Percentiles rank a stretch among this genome's conserved stretches.
These are phyloP conservation scores for Petrocephalus zakoni DNA, from an alignment of 2,113 vertebrate genomes.

Conservation along the genomic window DNA sequence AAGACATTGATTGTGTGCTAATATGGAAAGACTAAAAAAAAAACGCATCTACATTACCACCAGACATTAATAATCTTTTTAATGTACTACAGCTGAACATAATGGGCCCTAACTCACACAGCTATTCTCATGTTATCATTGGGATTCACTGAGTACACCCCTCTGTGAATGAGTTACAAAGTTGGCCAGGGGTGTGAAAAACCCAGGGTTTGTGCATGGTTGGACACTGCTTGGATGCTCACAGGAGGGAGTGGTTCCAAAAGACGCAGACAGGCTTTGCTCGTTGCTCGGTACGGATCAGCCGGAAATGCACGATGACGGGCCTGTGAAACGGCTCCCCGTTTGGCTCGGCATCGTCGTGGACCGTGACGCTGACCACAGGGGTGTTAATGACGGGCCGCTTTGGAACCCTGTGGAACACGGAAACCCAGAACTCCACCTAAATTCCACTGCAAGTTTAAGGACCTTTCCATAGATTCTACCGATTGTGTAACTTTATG, in stretches of 20 bases:
- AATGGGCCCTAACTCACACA: too few relatives aligned
- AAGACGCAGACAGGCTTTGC: constrained; percentile 94
- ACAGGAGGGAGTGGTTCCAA: constrained; percentile 92
- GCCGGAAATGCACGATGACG: constrained; percentile 86
- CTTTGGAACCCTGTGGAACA: constrained; percentile 76
- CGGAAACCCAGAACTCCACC: not conserved
- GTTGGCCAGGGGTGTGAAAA: not conserved
- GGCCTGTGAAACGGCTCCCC: constrained; percentile 72
- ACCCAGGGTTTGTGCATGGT: not conserved
- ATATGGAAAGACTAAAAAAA: not conserved
- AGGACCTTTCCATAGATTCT: not conserved
- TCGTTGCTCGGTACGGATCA: constrained; percentile 82
- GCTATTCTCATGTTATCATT: too few relatives aligned
- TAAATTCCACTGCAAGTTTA: not conserved
- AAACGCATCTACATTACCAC: not conserved
- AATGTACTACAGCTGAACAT: too few relatives aligned
- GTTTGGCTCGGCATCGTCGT: constrained; percentile 64
- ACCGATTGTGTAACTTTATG: not conserved
- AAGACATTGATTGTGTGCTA: not conserved
- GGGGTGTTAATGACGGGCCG: constrained; percentile 87
- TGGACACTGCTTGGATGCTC: constrained; percentile 42
- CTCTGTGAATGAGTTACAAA: not conserved
- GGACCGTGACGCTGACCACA: constrained; percentile 83
- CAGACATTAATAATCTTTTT: not conserved
- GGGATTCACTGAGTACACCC: not conserved